phyloP scores from a whole-genome alignment of 1,140 invertebrate genomes.

The Delia radicum region DNA sequence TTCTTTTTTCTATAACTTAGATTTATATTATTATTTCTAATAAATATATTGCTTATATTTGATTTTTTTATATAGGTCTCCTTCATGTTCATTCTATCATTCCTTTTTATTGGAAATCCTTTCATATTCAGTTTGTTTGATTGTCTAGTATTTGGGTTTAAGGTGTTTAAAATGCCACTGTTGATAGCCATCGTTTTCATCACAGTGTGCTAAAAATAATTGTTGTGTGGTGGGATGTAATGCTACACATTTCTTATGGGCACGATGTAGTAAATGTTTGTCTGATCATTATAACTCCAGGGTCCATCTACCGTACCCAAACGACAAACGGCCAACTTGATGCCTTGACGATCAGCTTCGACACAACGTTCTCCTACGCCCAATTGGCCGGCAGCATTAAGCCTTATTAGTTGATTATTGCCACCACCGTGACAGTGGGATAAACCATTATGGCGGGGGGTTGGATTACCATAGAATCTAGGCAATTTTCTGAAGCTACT shows the following conservation, averaged over 20 bases:
- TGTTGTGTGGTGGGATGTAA: constrained; percentile 80
- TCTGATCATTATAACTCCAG: constrained; percentile 83
- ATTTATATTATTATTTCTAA: neutral
- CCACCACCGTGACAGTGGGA: constrained; percentile 88
- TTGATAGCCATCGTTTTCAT: constrained; percentile 82
- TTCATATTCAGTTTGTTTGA: neutral
- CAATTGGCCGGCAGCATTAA: constrained; percentile 93
- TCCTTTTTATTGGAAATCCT: neutral
- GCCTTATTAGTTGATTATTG: constrained; percentile 90
- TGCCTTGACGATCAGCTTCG: constrained; percentile 79
- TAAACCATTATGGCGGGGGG: constrained; percentile 78
- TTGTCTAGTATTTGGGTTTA: constrained; percentile 53
- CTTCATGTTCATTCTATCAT: neutral
- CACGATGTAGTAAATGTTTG: constrained; percentile 74
- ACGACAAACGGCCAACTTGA: constrained; percentile 86
- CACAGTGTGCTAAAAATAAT: constrained; percentile 76
- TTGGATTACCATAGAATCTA: constrained; percentile 87
- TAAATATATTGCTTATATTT: constrained; percentile 5
- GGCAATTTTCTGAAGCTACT: constrained; percentile 73
- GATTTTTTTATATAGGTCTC: neutral
- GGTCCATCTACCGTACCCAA: constrained; percentile 90
- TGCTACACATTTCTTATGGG: constrained; percentile 82
- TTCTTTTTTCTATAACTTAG: neutral
- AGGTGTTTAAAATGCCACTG: constrained; percentile 84
- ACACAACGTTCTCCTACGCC: constrained; percentile 95